Conservation (phyloP, 2,113 vertebrate species). For the Hypocryptadius cinnamomeus region DNA sequence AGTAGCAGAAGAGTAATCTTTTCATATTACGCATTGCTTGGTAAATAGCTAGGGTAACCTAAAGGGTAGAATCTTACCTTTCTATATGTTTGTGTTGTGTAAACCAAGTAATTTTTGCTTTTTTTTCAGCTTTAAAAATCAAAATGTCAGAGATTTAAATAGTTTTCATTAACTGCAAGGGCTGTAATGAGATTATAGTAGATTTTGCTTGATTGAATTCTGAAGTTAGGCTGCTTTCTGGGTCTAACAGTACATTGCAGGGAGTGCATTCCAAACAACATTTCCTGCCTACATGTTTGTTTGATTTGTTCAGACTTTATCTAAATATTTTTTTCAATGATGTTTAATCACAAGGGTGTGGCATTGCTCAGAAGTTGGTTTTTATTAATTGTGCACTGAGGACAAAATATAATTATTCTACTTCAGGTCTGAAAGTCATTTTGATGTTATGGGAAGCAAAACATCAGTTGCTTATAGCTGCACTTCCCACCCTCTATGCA, state of each 20-base stretch:
- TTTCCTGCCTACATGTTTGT: conserved; percentile 63
- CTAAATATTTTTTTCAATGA: conserved; percentile 48
- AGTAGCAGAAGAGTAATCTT: conserved; percentile 76
- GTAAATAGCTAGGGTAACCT: conserved; percentile 48
- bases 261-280: conserved; percentile 27
- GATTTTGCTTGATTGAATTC: conserved; percentile 72
- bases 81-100: conserved; percentile 13
- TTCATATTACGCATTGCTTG: conserved; percentile 46
- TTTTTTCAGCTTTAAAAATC: conserved; percentile 34
- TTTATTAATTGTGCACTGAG: conserved; percentile 25
- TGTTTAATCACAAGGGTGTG: conserved; percentile 62
- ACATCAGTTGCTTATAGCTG: conserved; percentile 11
- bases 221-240: conserved; percentile 54
- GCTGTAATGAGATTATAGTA: conserved; percentile 75
- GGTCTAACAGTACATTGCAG: not conserved
- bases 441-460: not conserved
- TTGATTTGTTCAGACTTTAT: conserved; percentile 54
- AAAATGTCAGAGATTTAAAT: conserved; percentile 64
- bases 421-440: not conserved
- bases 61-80: conserved; percentile 4
- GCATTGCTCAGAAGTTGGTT: conserved; percentile 40
- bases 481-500: not conserved
- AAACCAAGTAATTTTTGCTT: conserved; percentile 5
- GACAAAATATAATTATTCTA: not conserved
- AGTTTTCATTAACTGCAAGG: conserved; percentile 68